Percentiles rank a stretch among this genome's conserved stretches.
Conservation (phyloP, 2,113 vertebrate genomes). For the Mastomys natalensis region DNA sequence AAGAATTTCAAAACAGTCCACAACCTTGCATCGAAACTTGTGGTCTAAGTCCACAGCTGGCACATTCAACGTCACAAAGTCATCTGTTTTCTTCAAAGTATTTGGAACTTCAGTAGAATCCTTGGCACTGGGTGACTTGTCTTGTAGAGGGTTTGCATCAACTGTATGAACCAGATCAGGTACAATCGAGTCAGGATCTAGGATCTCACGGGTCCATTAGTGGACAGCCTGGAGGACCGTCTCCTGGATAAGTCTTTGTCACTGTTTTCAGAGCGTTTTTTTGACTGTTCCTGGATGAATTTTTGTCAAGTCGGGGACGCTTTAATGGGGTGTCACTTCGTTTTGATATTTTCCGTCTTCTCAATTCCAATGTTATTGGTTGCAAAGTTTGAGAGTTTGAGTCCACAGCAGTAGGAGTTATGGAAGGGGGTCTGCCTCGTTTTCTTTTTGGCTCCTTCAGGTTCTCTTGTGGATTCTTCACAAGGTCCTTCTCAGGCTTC, state of each 20-base stretch:
- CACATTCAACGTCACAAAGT: constrained; percentile 84
- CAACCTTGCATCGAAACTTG: constrained; percentile 95
- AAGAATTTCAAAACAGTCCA: constrained; percentile 96
- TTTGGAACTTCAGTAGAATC: constrained; percentile 88
- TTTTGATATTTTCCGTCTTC: constrained; percentile 91
- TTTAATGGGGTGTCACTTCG: constrained; percentile 89
- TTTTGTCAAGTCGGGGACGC: constrained; percentile 89
- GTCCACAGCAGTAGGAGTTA: constrained; percentile 84
- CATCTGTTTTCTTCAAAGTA: constrained; percentile 91
- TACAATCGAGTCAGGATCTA: constrained; percentile 77
- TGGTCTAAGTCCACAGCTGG: constrained; percentile 94
- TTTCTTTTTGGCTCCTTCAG: constrained; percentile 87
- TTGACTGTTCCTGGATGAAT: constrained; percentile 86
- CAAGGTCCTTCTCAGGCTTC: constrained; percentile 87
- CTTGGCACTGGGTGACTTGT: constrained; percentile 77
- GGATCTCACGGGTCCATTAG: constrained; percentile 82
- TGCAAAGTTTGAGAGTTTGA: constrained; percentile 88
- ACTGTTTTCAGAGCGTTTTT: constrained; percentile 82
- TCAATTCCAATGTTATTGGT: constrained; percentile 89
- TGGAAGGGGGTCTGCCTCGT: constrained; percentile 87
- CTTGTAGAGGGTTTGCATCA: constrained; percentile 79
- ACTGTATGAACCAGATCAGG: constrained; percentile 76
- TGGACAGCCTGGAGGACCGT: constrained; percentile 86
- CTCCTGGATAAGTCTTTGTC: constrained; percentile 87
- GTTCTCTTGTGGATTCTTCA: constrained; percentile 87